These are phyloP conservation scores for Yponomeuta sedellus DNA, from an alignment of 2,888 invertebrate genomes.

Conservation along the genomic window DNA sequence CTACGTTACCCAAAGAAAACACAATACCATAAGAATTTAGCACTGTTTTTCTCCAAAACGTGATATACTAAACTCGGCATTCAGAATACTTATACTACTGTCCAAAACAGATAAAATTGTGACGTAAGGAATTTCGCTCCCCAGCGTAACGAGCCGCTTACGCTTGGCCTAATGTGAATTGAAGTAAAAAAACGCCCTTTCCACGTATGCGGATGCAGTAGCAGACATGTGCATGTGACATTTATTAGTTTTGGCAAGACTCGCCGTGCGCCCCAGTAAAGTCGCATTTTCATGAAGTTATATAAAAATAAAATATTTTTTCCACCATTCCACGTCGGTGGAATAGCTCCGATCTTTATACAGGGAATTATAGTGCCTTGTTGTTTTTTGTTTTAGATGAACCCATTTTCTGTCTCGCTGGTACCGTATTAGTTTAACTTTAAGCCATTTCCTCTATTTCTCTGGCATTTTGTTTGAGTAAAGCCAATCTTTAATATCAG, in stretches of 20 bases:
- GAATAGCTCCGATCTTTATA: not conserved
- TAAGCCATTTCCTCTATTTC: not conserved
- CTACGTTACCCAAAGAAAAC: not conserved
- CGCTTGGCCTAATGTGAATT: not conserved
- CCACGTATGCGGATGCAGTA: conserved; percentile 23
- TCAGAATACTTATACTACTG: too few species aligned
- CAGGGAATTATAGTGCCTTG: not conserved
- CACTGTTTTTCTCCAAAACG: not conserved
- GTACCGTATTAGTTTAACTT: not conserved
- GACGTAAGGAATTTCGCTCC: not conserved
- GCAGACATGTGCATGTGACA: conserved; percentile 38
- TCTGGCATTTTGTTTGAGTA: not conserved
- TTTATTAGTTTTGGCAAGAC: conserved; percentile 43
- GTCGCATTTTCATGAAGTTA: conserved; percentile 32
- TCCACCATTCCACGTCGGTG: conserved; percentile 25
- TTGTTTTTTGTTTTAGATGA: not conserved
- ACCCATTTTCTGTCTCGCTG: not conserved
- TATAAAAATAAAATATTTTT: conserved; percentile 8
- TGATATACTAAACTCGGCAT: not conserved
- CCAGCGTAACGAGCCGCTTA: conserved; percentile 2
- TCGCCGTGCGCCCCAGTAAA: conserved; percentile 33
- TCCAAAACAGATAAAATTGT: not conserved
- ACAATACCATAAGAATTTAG: not conserved
- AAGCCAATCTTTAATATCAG: conserved; percentile 26
- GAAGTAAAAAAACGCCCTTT: conserved; percentile 23